phyloP scores from a whole-genome alignment of 2,113 vertebrate genomes.

The Crotalus horridus region DNA sequence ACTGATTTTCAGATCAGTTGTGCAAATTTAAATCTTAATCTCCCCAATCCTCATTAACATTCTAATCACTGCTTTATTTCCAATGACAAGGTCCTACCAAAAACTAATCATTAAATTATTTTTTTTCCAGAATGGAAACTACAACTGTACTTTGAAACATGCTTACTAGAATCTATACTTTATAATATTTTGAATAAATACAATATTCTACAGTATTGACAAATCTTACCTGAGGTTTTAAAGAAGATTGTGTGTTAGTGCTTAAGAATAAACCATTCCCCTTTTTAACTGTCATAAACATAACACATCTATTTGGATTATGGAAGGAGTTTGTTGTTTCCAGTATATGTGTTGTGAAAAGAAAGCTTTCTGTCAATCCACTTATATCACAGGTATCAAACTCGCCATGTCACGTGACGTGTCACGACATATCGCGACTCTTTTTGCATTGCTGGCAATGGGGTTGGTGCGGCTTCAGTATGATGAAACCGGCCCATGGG shows the following conservation, averaged over 20 bases:
- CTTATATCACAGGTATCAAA: not conserved
- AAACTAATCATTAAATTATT: not conserved
- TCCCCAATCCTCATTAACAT: not conserved
- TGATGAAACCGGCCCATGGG: too few relatives aligned
- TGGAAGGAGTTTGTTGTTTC: not conserved
- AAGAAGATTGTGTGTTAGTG: not conserved
- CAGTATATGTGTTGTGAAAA: not conserved
- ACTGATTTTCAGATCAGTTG: not conserved
- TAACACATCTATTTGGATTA: not conserved
- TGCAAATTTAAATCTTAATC: not conserved
- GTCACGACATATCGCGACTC: too few relatives aligned
- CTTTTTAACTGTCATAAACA: not conserved
- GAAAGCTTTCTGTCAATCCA: not conserved
- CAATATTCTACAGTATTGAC: not conserved
- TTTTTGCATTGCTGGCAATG: too few relatives aligned
- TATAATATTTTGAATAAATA: not conserved
- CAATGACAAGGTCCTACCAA: not conserved
- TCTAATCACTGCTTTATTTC: not conserved
- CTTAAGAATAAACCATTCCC: not conserved
- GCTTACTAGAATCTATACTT: not conserved
- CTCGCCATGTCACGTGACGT: too few relatives aligned
- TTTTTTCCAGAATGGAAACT: not conserved
- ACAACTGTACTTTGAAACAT: not conserved
- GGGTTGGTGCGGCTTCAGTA: too few relatives aligned
- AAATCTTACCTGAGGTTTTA: not conserved